Evolutionary conservation across 1,140 invertebrate species (phyloP), one percentile per base, ranked within the genome.

Genomic region (Drosophila micromelanica): DNA sequence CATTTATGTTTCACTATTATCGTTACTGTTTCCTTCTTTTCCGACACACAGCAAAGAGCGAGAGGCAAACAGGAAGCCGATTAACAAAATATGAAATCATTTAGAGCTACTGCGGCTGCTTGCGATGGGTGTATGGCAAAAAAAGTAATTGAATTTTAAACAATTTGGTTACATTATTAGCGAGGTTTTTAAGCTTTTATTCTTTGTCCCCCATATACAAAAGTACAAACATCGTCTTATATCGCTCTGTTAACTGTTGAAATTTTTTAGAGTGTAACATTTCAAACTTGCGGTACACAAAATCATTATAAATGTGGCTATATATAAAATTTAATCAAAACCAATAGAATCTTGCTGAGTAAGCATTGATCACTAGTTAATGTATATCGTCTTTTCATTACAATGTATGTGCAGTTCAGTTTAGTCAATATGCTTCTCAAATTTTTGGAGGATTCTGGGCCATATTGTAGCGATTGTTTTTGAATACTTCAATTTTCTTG

Each of bases 11-110:
- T 54, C n/a, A 59, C 11, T 49, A 38, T 51, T 48, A 60, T 23
- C 35, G 17, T 51, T 56, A 4, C 64, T 64, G 46, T 46, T 56
- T 35, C 32, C 32, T 37, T 6, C 45, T 60, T 35, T 65, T 61
- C 15, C 15, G 64, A 65, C 60, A 59, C 81, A 72, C 74, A 72
- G 67, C 70, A 69, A 38, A 73, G 75, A 86, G 81, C 84, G 71
- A 87, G 78, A 81, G 55, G 74, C 70, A 76, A 68, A 65, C 42
- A 80, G 46, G 30, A 35, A 32, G 51, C 49, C 23, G 27, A 1
- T 30, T 15, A 5, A 32, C n/a, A 51, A 9, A 15, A 8, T 32
- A 12, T 7, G 20, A 13, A 45, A 45, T 20, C 4, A 45, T 45
- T 5, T 9, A 13, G 42, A 17, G 30, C 8, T 45, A 7, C 43